phyloP scores from a whole-genome alignment of 1,140 invertebrate species.

The Drosophila melanica region DNA sequence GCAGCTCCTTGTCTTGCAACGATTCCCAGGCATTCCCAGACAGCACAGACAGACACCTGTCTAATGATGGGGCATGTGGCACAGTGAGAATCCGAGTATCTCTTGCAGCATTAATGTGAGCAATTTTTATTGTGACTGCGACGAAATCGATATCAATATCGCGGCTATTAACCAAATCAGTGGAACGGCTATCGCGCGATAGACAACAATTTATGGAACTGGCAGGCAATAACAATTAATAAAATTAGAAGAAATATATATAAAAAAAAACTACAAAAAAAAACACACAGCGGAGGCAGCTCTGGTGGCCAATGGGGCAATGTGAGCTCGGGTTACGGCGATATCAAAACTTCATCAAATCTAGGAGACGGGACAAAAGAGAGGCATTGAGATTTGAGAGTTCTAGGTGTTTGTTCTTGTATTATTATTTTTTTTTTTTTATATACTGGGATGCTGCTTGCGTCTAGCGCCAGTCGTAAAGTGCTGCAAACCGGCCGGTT shows the following conservation, averaged over 20 bases:
- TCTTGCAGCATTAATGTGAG: constrained; percentile 61
- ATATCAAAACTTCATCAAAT: constrained; percentile 74
- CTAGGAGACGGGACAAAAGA: constrained; percentile 43
- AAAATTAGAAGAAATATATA: constrained; percentile 62
- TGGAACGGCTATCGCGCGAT: constrained; percentile 62
- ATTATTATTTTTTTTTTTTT: background rate
- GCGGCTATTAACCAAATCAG: constrained; percentile 78
- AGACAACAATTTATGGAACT: constrained; percentile 70
- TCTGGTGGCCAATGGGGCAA: constrained; percentile 57
- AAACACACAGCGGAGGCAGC: constrained; percentile 10
- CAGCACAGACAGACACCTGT: constrained; percentile 39
- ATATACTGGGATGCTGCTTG: constrained; percentile 5
- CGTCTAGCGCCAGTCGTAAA: constrained; percentile 68
- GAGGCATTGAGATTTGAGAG: constrained; percentile 29
- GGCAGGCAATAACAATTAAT: constrained; percentile 77
- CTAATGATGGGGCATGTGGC: constrained; percentile 43
- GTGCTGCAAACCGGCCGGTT: constrained; percentile 45
- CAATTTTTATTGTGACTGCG: constrained; percentile 73
- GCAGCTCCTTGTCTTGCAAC: constrained; percentile 39
- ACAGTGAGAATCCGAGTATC: constrained; percentile 3
- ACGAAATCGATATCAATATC: constrained; percentile 77
- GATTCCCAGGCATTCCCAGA: constrained; percentile 18
- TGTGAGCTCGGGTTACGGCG: constrained; percentile 57
- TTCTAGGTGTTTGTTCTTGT: constrained; percentile 7
- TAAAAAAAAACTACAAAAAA: constrained; percentile 29